Conservation (phyloP, 2,888 invertebrate genomes). For the Druceiella hillmani region DNA sequence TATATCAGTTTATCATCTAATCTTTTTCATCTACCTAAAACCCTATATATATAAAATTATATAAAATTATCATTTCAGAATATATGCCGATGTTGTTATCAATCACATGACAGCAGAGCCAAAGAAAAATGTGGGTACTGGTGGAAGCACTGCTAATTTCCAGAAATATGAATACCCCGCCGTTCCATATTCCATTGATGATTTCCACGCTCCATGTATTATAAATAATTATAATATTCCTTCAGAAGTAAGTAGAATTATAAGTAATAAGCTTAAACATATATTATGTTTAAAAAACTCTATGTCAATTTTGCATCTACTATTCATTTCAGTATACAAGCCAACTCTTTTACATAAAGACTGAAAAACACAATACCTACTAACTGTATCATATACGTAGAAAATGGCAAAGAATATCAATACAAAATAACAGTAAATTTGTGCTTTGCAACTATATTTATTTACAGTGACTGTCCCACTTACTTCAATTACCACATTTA, state of each 20-base stretch:
- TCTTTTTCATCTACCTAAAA: too few species aligned
- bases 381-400: background rate
- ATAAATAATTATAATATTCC: slow-evolving; percentile 48
- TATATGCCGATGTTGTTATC: slow-evolving; percentile 68
- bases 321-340: background rate
- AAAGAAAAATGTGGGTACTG: slow-evolving; percentile 48
- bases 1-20: too few species aligned
- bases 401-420: too few species aligned
- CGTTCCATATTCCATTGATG: slow-evolving; percentile 48
- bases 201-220: slow-evolving; percentile 51
- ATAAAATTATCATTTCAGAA: too few species aligned
- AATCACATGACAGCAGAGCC: slow-evolving; percentile 70
- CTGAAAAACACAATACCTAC: background rate
- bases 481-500: too few species aligned
- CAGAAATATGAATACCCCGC: slow-evolving; percentile 41
- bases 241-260: slow-evolving; percentile 45
- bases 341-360: too few species aligned
- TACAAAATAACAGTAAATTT: too few species aligned
- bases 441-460: too few species aligned
- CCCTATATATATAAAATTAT: too few species aligned
- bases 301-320: background rate
- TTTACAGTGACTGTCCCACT: too few species aligned
- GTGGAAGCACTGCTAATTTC: slow-evolving; percentile 51
- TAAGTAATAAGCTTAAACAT: slow-evolving; percentile 48
- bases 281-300: slow-evolving; percentile 34